These are phyloP conservation scores for Antigone vipio DNA, from an alignment of 2,113 vertebrate species.

Conservation along the genomic window DNA sequence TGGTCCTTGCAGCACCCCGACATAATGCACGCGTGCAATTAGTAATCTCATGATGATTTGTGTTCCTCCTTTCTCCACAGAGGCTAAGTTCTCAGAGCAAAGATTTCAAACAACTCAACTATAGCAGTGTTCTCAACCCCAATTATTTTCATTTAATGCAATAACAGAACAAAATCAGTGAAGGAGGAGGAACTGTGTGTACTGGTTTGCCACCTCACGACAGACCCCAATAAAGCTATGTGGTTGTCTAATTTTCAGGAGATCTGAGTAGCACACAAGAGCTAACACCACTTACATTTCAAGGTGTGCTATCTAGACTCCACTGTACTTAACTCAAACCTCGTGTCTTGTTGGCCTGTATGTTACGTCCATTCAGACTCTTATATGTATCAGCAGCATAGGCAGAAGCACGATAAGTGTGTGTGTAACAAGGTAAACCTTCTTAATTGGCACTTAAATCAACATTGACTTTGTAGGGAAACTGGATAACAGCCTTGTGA, in stretches of 20 bases:
- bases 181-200: neutral
- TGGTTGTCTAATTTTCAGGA: neutral
- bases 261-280: neutral
- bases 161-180: neutral
- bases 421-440: neutral
- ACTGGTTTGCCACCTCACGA: neutral
- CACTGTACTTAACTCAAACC: neutral
- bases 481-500: neutral
- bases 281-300: neutral
- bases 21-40: fast-evolving
- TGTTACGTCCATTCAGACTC: neutral
- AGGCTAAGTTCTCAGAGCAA: neutral
- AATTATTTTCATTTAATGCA: neutral
- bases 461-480: neutral
- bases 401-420: neutral
- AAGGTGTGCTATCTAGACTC: neutral
- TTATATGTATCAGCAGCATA: neutral
- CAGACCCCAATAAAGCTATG: neutral
- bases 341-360: neutral
- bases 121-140: neutral
- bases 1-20: fast-evolving
- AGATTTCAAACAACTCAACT: neutral
- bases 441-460: neutral
- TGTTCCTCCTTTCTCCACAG: neutral
- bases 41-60: neutral